Evolutionary conservation across 2,888 invertebrate genomes (phyloP).

Genomic region (Lymantria dispar): DNA sequence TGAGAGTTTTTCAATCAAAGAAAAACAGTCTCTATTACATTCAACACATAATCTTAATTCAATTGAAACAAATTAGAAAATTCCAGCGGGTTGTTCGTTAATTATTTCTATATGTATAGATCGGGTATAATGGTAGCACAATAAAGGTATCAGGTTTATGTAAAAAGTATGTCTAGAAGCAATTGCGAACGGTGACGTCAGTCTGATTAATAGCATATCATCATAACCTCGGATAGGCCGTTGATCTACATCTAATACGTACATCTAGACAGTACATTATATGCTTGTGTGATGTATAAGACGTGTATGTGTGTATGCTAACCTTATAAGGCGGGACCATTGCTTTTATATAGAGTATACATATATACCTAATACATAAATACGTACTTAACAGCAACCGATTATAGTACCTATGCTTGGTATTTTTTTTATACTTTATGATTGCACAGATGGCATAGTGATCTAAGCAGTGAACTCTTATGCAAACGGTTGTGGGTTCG

Average conservation of each 20-base stretch:
- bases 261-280: conserved; percentile 29
- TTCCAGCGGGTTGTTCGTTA: no score
- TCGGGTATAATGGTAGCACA: no score
- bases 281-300: conserved; percentile 37
- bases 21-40: no score
- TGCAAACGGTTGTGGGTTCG: no score
- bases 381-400: conserved; percentile 18
- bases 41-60: no score
- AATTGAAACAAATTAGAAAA: no score
- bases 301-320: conserved; percentile 26
- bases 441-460: no score
- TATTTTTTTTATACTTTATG: background rate
- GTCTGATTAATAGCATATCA: conserved; percentile 37
- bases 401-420: conserved; percentile 16
- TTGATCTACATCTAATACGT: conserved; percentile 51
- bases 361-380: conserved; percentile 25
- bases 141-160: no score
- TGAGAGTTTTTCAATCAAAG: no score
- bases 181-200: conserved; percentile 28
- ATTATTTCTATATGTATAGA: no score
- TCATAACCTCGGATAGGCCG: conserved; percentile 48
- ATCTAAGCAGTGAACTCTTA: no score
- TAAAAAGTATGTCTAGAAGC: conserved; percentile 6
- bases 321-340: conserved; percentile 18
- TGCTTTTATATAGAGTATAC: conserved; percentile 12